Evolutionary conservation across 2,113 vertebrate genomes (phyloP), one percentile per base, ranked within the genome.

Genomic region (Gambusia holbrooki): DNA sequence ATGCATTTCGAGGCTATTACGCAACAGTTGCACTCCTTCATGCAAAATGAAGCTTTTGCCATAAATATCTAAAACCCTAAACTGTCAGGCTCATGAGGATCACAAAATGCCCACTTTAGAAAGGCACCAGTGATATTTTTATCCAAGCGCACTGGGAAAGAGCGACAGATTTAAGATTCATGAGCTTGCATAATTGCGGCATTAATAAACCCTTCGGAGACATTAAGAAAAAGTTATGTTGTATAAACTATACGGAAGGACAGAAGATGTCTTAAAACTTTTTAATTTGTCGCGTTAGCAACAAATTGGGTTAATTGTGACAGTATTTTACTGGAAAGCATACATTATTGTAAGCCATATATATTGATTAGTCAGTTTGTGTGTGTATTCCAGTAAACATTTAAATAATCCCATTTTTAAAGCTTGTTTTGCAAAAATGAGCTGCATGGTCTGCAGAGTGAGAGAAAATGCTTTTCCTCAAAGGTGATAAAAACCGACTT

Each of bases 111-210:
- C 87, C 80, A 88, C 88, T 76, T 84, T 72, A 75, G 79, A 83
- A 84, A 81, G 66, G 78, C 74, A 9, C 60, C 75, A 40, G 63
- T 66, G 29, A 79, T 84, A 81, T 75, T 76, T 84, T 45, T 66
- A 54, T 72, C 64, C 19, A 37, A 71, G 79, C 72, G 83, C 72
- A 69, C 68, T 42, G 73, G 66, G 85, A 30, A 30, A 88, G 67
- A 86, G 74, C 78, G 81, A 73, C 77, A 75, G 62, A 33, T 86
- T 89, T 90, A 84, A 84, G 73, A 88, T 88, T 90, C 78, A 85
- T 81, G 83, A 86, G 74, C 65, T 77, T 85, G 87, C 80, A 84
- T 89, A 86, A 88, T 85, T 87, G 54, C 76, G 42, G 62, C 61
- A 51, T 81, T 85, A 83, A 88, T 86, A 88, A 87, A 83, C 71